These are phyloP conservation scores for Morus bassanus DNA, from an alignment of 2,797 vertebrate species.

Conservation along the genomic window DNA sequence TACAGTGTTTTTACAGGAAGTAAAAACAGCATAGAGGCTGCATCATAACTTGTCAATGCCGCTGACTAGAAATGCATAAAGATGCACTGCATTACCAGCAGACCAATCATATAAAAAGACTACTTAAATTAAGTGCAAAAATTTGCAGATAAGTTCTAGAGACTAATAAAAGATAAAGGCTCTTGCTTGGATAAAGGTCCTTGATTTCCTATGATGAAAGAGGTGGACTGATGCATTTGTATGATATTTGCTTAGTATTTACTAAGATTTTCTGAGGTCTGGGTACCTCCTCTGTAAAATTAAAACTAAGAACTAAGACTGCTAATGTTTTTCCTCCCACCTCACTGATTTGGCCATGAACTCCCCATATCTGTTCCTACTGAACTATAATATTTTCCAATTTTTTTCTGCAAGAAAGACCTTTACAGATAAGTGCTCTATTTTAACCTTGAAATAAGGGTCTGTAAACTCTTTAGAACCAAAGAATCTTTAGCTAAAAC, in stretches of 20 bases:
- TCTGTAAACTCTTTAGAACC: not conserved
- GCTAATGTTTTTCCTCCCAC: not conserved
- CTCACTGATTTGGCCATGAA: not conserved
- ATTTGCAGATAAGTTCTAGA: not conserved
- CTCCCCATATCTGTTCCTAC: not conserved
- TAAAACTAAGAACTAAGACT: not conserved
- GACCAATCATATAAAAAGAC: not conserved
- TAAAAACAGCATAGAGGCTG: not conserved
- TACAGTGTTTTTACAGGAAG: accelerated
- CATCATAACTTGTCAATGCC: not conserved
- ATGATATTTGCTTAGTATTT: not conserved
- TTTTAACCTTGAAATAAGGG: not conserved
- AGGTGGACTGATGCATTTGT: not conserved
- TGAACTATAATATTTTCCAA: not conserved
- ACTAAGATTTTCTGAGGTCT: not conserved
- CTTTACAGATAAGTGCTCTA: not conserved
- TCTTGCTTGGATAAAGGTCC: not conserved
- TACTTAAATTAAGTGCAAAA: not conserved
- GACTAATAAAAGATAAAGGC: not conserved
- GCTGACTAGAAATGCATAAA: not conserved
- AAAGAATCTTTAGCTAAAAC: not conserved
- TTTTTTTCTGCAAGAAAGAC: not conserved
- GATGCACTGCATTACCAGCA: not conserved
- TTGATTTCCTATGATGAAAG: not conserved
- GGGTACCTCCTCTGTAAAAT: not conserved